Evolutionary conservation across 2,888 invertebrate genomes (phyloP), one percentile per base, ranked within the genome.

Genomic region (Caenorhabditis doughertyi): DNA sequence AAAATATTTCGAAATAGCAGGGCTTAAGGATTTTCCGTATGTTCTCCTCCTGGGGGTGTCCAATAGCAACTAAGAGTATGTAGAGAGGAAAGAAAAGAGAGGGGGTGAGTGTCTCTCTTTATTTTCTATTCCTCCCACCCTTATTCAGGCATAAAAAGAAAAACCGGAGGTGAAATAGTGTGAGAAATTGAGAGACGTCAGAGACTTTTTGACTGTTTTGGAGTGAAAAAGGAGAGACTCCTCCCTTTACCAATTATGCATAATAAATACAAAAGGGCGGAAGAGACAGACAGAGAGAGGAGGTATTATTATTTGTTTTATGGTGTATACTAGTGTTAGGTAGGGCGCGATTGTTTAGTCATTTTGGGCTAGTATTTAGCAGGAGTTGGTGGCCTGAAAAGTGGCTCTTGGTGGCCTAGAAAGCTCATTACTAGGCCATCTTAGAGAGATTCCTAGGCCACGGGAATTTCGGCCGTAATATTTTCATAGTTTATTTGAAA

Each of bases 61-160:
- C 71, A 71, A 71, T 71, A 71, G 71, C 71, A 71, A 71, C 71
- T 32, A 39, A 35, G 42, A 2, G 39, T n/a, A 68, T 35, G 55
- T 16, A 2, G 32, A 18, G 51, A 13, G 32, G 23, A 23, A 49
- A 23, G 53, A 8, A 18, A 27, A 29, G 27, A 13, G 16, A 23
- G 27, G 44, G 18, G 62, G 23, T 42, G 58, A 32, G 49, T 47
- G n/a, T 65, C 39, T 65, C 29, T 47, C 18, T 47, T 47, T n/a
- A n/a, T n/a, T n/a, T n/a, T n/a, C n/a, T n/a, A n/a, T n/a, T n/a
- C n/a, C n/a, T n/a, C n/a, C n/a, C n/a, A n/a, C n/a, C n/a, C n/a
- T 18, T 47, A 47, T 47, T 47, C 44, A 47, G 44, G 35, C 64
- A 25, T 16, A 25, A 13, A 18, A 29, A 23, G 39, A 39, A 23